A percentile compares a stretch with the other conserved stretches of the same genome.
phyloP scores from a whole-genome alignment of 92 coral and sea anemone species.

The Epizoanthus illoricatus region DNA sequence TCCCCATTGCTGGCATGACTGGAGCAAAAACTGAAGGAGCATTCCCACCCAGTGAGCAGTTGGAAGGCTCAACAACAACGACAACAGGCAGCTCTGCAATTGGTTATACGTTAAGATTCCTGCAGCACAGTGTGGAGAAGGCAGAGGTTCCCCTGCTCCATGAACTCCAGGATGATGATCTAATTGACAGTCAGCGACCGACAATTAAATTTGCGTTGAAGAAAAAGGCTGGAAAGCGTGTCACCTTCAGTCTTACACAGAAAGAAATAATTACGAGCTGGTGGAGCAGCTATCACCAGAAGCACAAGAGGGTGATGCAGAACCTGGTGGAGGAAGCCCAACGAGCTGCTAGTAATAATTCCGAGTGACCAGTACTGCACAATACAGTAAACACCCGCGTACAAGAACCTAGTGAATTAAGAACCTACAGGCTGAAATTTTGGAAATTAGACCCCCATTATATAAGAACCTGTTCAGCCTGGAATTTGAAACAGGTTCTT shows the following conservation, averaged over 20 bases:
- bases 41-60: background rate
- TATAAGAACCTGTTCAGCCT: too few species aligned
- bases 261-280: background rate
- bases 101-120: background rate
- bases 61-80: background rate
- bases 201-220: slow-evolving; percentile 3
- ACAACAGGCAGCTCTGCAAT: background rate
- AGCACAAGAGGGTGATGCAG: slow-evolving; percentile 6
- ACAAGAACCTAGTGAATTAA: too few species aligned
- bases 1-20: slow-evolving; percentile 35
- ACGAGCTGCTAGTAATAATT: background rate
- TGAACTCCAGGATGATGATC: background rate
- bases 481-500: too few species aligned
- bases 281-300: slow-evolving; percentile 28
- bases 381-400: too few species aligned
- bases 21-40: slow-evolving; percentile 26
- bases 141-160: background rate
- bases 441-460: too few species aligned
- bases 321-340: slow-evolving; percentile 9
- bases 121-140: background rate
- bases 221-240: background rate
- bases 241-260: too few species aligned
- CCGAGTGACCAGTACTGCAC: too few species aligned
- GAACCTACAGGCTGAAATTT: too few species aligned
- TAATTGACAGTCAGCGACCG: background rate